phyloP scores from a whole-genome alignment of 2,797 vertebrate species.

The Threskiornis aethiopicus region DNA sequence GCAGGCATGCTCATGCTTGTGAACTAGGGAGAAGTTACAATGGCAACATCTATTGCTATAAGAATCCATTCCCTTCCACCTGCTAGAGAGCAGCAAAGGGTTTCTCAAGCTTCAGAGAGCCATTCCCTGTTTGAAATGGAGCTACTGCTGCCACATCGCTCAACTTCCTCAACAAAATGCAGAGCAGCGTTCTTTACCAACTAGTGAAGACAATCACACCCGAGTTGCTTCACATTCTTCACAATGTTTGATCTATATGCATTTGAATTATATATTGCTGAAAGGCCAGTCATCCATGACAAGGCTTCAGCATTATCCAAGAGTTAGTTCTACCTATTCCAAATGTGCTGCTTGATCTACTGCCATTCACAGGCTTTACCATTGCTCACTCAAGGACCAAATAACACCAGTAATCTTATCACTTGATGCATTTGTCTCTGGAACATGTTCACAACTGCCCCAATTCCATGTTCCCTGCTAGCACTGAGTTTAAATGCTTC shows the following conservation, averaged over 20 bases:
- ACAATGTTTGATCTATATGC: background rate
- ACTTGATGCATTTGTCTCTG: background rate
- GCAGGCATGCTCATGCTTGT: background rate
- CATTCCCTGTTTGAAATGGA: background rate
- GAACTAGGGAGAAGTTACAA: background rate
- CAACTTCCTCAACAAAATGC: background rate
- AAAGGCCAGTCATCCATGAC: background rate
- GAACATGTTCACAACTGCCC: background rate
- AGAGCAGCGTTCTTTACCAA: background rate
- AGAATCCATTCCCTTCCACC: background rate
- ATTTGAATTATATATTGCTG: background rate
- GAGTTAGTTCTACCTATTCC: background rate
- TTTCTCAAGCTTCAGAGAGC: background rate
- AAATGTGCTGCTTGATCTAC: background rate
- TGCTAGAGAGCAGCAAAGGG: background rate
- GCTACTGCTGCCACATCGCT: background rate
- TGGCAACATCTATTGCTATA: background rate
- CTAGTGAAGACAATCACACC: background rate
- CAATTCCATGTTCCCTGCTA: background rate
- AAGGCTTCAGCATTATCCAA: background rate
- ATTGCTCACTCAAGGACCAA: background rate
- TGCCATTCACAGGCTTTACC: background rate
- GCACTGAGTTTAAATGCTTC: background rate
- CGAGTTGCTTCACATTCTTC: background rate
- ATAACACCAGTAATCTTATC: background rate